Percentiles rank a stretch among this genome's conserved stretches.
Conservation (phyloP, 2,113 vertebrate species). For the Cettia cetti region DNA sequence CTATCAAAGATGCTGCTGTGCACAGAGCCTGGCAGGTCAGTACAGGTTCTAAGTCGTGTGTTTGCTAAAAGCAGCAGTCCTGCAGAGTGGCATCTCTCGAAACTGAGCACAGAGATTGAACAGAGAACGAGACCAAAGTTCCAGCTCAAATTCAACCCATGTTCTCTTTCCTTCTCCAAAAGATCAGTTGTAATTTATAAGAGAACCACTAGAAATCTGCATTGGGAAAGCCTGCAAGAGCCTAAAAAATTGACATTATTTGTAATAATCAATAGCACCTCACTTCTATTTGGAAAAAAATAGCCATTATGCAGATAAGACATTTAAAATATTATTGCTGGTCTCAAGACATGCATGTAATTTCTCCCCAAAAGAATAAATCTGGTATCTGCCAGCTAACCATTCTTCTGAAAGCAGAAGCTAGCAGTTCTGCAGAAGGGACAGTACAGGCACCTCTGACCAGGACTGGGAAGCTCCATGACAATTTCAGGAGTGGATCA, state of each 20-base stretch:
- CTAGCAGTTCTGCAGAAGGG: not conserved
- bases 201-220: not conserved
- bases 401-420: not conserved
- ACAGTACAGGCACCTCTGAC: not conserved
- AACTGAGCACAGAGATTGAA: not conserved
- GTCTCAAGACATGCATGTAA: not conserved
- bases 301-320: not conserved
- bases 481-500: not conserved
- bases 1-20: not conserved
- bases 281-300: not conserved
- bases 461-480: not conserved
- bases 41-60: not conserved
- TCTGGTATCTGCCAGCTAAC: not conserved
- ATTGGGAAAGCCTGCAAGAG: not conserved
- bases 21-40: slow-evolving; percentile 19
- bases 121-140: not conserved
- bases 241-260: not conserved
- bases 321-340: not conserved
- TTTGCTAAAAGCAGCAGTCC: not conserved
- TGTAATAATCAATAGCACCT: not conserved
- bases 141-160: not conserved
- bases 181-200: not conserved
- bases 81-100: not conserved
- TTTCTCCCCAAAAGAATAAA: not conserved
- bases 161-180: not conserved